These are phyloP conservation scores for Urechis unicinctus DNA, from an alignment of 2,888 invertebrate species.

Conservation along the genomic window DNA sequence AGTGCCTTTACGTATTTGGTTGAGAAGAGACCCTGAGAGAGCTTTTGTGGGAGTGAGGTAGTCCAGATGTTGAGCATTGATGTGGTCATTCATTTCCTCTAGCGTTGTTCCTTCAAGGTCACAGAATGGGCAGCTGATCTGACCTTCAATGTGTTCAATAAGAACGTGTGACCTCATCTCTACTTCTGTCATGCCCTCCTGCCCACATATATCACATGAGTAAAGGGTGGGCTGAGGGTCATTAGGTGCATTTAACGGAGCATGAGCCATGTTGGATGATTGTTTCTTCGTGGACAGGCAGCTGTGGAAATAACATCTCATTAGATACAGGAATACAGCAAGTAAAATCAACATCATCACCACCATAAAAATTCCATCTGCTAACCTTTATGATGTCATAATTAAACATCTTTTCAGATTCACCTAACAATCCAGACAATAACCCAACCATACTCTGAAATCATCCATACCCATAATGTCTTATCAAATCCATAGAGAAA, in stretches of 20 bases:
- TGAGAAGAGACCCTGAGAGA: too few relatives aligned
- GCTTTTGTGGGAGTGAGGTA: slow-evolving; percentile 63
- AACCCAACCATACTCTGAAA: too few relatives aligned
- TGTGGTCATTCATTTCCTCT: slow-evolving; percentile 71
- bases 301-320: not conserved
- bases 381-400: too few relatives aligned
- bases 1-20: too few relatives aligned
- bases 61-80: slow-evolving; percentile 75
- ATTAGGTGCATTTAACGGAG: not conserved
- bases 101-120: slow-evolving; percentile 68
- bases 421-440: too few relatives aligned
- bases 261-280: not conserved
- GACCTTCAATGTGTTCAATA: slow-evolving; percentile 71
- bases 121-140: slow-evolving; percentile 78
- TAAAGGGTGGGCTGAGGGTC: slow-evolving; percentile 1
- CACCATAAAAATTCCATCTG: too few relatives aligned
- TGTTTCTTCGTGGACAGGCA: not conserved
- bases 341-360: too few relatives aligned
- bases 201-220: slow-evolving; percentile 76
- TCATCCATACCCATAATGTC: too few relatives aligned
- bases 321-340: too few relatives aligned
- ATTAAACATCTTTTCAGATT: too few relatives aligned
- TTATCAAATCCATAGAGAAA: too few relatives aligned
- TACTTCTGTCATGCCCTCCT: slow-evolving; percentile 61
- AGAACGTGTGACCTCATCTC: slow-evolving; percentile 72